These are phyloP conservation scores for Calliopum simillimum DNA, from an alignment of 2,888 invertebrate genomes.

Conservation along the genomic window DNA sequence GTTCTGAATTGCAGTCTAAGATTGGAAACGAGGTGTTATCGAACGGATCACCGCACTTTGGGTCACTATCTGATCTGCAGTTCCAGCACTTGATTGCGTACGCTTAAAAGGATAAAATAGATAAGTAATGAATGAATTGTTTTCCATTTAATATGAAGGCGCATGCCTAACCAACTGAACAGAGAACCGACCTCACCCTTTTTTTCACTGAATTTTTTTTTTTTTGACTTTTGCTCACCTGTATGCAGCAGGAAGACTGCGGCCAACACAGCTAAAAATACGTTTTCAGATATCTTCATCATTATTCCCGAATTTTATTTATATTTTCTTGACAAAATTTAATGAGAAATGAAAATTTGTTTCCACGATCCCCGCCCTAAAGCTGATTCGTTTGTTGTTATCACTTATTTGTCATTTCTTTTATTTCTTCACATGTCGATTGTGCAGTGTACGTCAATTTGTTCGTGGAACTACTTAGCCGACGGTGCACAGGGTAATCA, in stretches of 20 bases:
- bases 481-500: no score
- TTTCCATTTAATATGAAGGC: no score
- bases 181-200: no score
- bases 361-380: slow-evolving; percentile 35
- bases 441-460: no score
- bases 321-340: no score
- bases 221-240: slow-evolving; percentile 38
- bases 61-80: slow-evolving; percentile 88
- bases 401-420: background rate
- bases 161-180: no score
- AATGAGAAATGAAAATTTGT: background rate
- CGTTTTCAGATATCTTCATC: slow-evolving; percentile 12
- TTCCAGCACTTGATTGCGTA: slow-evolving; percentile 88
- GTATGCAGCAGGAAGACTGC: slow-evolving; percentile 40
- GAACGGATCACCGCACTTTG: slow-evolving; percentile 92
- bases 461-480: no score
- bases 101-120: slow-evolving; percentile 68
- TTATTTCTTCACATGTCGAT: no score
- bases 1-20: slow-evolving; percentile 78
- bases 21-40: slow-evolving; percentile 90
- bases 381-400: slow-evolving; percentile 17
- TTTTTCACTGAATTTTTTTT: no score
- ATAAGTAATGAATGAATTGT: no score
- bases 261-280: slow-evolving; percentile 25
- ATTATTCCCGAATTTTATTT: no score